Conservation (phyloP, 35 echinoderm and acorn worm genomes). For the Apostichopus californicus region DNA sequence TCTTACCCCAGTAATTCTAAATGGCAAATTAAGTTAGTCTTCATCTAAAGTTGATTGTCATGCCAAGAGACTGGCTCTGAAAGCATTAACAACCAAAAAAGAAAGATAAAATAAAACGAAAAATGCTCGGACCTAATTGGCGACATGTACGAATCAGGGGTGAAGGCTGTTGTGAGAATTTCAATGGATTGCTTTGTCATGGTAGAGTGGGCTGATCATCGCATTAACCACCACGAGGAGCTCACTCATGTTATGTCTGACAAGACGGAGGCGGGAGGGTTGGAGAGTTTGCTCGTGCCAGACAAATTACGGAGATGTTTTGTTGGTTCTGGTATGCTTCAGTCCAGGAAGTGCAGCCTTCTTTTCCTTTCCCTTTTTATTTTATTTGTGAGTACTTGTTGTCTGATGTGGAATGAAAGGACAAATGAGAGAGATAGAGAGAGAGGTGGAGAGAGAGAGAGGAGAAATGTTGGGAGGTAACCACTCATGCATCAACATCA, state of each 20-base stretch:
- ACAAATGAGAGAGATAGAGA: too few relatives aligned
- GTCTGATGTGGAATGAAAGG: too few relatives aligned
- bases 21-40: constrained; percentile 1
- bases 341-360: too few relatives aligned
- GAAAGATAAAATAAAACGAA: too few relatives aligned
- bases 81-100: background rate
- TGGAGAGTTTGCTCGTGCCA: background rate
- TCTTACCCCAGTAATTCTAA: background rate
- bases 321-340: too few relatives aligned
- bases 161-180: background rate
- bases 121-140: background rate
- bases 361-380: too few relatives aligned
- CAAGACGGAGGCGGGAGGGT: background rate
- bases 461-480: too few relatives aligned
- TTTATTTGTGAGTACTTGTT: too few relatives aligned
- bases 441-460: too few relatives aligned
- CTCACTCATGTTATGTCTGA: background rate
- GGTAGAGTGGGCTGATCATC: background rate
- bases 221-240: background rate
- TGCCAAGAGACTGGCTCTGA: background rate
- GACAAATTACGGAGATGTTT: too few relatives aligned
- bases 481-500: too few relatives aligned
- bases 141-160: background rate
- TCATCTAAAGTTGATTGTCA: background rate
- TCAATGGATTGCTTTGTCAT: background rate